These are phyloP conservation scores for Thalassophryne amazonica DNA, from an alignment of 2,797 vertebrate species.

Conservation along the genomic window DNA sequence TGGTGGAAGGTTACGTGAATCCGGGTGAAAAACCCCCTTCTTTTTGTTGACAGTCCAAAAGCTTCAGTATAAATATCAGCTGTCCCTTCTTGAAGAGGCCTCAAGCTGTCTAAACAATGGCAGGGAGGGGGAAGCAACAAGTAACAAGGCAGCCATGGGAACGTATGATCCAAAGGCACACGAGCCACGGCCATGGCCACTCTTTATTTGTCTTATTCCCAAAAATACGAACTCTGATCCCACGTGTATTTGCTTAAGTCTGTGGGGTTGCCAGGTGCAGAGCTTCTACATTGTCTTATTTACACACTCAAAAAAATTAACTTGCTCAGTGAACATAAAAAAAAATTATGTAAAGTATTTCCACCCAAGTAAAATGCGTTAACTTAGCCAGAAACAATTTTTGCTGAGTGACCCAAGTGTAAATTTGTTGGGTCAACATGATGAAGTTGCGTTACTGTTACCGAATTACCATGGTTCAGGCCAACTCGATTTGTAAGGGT, in stretches of 20 bases:
- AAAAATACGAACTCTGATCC: constrained; percentile 80
- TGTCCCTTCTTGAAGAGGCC: constrained; percentile 79
- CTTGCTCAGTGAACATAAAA: too few species aligned
- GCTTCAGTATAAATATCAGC: constrained; percentile 74
- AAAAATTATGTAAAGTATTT: too few species aligned
- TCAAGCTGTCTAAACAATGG: constrained; percentile 93
- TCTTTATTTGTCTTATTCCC: constrained; percentile 80
- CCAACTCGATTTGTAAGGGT: too few species aligned
- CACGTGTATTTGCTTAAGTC: constrained; percentile 80
- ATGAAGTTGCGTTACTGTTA: too few species aligned
- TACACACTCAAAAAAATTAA: too few species aligned
- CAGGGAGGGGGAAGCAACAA: constrained; percentile 75
- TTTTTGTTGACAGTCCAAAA: constrained; percentile 56
- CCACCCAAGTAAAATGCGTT: too few species aligned
- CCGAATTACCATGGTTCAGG: too few species aligned
- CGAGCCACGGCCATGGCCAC: too few species aligned
- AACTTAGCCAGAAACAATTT: too few species aligned
- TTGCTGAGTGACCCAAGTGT: too few species aligned
- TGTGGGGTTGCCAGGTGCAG: constrained; percentile 74
- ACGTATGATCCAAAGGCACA: constrained; percentile 73
- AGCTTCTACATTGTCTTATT: constrained; percentile 51
- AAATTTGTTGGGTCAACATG: too few species aligned
- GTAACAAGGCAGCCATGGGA: constrained; percentile 86
- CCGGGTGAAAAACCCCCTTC: constrained; percentile 30
- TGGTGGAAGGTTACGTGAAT: constrained; percentile 22